These are phyloP conservation scores for Pygathrix nemaeus DNA, from an alignment of 2,113 vertebrate species.

Conservation along the genomic window DNA sequence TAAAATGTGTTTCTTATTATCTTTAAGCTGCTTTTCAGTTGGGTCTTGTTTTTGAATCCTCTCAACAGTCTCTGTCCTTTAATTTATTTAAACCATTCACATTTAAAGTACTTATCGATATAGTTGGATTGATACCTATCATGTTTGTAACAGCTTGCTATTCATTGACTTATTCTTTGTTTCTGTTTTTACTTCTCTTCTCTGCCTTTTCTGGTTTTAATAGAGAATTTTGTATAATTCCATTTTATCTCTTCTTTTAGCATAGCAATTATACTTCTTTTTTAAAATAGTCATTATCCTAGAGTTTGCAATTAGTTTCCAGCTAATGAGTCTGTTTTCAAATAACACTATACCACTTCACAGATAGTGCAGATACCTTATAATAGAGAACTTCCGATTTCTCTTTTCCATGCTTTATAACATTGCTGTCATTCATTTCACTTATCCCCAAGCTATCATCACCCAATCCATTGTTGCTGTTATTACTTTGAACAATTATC, in stretches of 20 bases:
- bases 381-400: background rate
- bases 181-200: background rate
- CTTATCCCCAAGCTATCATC: background rate
- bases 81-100: slow-evolving; percentile 17
- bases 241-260: background rate
- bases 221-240: background rate
- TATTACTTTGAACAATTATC: background rate
- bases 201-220: background rate
- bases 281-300: background rate
- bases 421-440: background rate
- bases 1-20: slow-evolving; percentile 21
- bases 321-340: background rate
- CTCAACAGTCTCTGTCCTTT: slow-evolving; percentile 10
- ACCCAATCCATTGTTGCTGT: background rate
- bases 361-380: background rate
- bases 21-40: background rate
- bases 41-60: background rate
- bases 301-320: background rate
- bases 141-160: background rate
- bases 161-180: background rate
- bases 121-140: background rate
- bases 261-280: background rate
- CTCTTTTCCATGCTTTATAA: background rate
- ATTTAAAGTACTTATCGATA: background rate
- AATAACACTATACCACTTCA: background rate